These are phyloP conservation scores for Coregonus sp. DNA, from an alignment of 2,797 vertebrate species.

Conservation along the genomic window DNA sequence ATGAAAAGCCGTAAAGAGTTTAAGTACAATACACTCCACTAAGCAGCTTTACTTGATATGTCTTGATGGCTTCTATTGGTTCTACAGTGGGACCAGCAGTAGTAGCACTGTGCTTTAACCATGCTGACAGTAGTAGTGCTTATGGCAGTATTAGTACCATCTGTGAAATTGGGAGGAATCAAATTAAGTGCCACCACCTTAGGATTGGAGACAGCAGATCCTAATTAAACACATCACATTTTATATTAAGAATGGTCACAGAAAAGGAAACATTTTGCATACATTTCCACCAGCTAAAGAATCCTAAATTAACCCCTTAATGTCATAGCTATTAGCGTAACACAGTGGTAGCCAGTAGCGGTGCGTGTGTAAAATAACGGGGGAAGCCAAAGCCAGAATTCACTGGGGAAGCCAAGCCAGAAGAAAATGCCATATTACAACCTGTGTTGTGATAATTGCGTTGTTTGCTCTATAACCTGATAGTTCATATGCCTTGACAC, in stretches of 20 bases:
- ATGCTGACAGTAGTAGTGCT: not conserved
- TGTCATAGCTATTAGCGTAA: not conserved
- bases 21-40: not conserved
- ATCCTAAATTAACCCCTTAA: not conserved
- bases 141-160: not conserved
- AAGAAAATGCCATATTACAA: no score
- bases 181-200: not conserved
- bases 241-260: not conserved
- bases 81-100: not conserved
- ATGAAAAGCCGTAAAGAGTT: not conserved
- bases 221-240: not conserved
- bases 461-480: no score
- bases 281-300: not conserved
- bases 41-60: constrained; percentile 6
- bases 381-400: no score
- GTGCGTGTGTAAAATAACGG: no score
- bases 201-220: not conserved
- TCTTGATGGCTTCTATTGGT: not conserved
- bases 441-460: no score
- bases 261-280: not conserved
- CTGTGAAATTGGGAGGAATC: not conserved
- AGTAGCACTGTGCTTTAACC: not conserved
- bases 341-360: not conserved
- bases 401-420: no score
- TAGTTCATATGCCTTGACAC: no score